Conservation (phyloP, 2,888 invertebrate species). For the Lagria hirta region DNA sequence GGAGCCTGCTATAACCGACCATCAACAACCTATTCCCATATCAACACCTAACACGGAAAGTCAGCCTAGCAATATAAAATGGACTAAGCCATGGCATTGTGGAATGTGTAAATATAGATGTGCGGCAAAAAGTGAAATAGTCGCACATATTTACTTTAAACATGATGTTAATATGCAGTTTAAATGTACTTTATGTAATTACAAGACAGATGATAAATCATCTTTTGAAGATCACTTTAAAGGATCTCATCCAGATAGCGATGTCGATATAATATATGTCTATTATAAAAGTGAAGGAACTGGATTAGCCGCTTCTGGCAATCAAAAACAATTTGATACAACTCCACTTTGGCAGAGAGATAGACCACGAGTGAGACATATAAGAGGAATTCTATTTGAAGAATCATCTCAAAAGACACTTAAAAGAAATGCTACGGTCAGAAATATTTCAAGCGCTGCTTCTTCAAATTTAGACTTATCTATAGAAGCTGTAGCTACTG, state of each 20-base stretch:
- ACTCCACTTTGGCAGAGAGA: conserved; percentile 65
- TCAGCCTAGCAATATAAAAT: conserved; percentile 47
- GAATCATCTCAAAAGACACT: conserved; percentile 45
- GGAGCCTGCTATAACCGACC: conserved; percentile 35
- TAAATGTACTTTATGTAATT: conserved; percentile 70
- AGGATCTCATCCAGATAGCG: conserved; percentile 59
- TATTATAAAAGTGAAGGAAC: conserved; percentile 56
- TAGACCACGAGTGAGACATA: conserved; percentile 55
- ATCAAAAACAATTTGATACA: conserved; percentile 55
- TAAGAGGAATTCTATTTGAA: conserved; percentile 62
- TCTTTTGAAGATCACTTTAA: conserved; percentile 64
- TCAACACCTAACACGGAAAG: not conserved
- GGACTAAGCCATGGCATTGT: conserved; percentile 70
- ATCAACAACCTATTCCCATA: not conserved
- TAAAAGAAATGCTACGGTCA: conserved; percentile 28
- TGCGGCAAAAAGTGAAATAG: conserved; percentile 61
- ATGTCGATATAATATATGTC: conserved; percentile 55
- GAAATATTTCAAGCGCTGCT: conserved; percentile 2
- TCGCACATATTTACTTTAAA: conserved; percentile 59
- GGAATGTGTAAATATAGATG: conserved; percentile 66
- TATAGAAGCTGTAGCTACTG: conserved; percentile 46
- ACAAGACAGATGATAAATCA: conserved; percentile 58
- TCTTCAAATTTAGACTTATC: conserved; percentile 36
- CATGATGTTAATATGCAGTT: conserved; percentile 71
- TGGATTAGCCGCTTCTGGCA: conserved; percentile 6